Base-by-base conservation (phyloP, 2,797 vertebrate species). In the Gila robusta region DNA sequence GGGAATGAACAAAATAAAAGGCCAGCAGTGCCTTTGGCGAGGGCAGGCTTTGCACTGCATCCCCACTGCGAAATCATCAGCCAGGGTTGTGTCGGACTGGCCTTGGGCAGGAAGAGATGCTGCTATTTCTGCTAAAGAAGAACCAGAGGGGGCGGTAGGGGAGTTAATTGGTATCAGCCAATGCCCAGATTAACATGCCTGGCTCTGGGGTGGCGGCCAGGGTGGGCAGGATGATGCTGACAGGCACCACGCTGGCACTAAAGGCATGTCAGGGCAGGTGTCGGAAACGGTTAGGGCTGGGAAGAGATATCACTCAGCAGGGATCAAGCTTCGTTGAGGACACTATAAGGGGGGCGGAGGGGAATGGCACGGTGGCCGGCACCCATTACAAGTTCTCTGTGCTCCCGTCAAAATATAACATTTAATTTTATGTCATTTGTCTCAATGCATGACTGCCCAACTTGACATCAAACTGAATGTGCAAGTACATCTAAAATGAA, bases 251-350 rank as follows among this genome's bases (percentile, higher is more conserved):
- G 71, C 88, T 92, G 92, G 87, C 86, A 86, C 64, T 66, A 64
- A 81, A 91, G 82, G 64, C 82, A 86, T 90, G 89, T 89, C 89
- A 83, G 88, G 83, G 84, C 89, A 92, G 91, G 91, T 91, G 91
- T 90, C 89, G 44, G 85, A 85, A 83, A 87, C 70, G 56, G 86
- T 91, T 81, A 83, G 82, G 72, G 54, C 82, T 83, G 71, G 86
- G 85, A 49, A 26, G 71, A 89, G 69, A 73, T 76, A 87, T 89
- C 62, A 77, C 89, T 85, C 66, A 64, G 82, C 62, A 19, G 88
- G 88, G 44, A 79, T 73, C 73, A 84, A 39, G 78, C 67, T 90
- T 83, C 37, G 83, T 71, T n/a, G 1, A 47, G 17, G 66, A 47
- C 23, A 37, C 17, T 39, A 62, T 28, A 19, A 44, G n/a, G 7